Evolutionary conservation across 2,888 invertebrate species (phyloP).

Genomic region (Drosophila birchii): DNA sequence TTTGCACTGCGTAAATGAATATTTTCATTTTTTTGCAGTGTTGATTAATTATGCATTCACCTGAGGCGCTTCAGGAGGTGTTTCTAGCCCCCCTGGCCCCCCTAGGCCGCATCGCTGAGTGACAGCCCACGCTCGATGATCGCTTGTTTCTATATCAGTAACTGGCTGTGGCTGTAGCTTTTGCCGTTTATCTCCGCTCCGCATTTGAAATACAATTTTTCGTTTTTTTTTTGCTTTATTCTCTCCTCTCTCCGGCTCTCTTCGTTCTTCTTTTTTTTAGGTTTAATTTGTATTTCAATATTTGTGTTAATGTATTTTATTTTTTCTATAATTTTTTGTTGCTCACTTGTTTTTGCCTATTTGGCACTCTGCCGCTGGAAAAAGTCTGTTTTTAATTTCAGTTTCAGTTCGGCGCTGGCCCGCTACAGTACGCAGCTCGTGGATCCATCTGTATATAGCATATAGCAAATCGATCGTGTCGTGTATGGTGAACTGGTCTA

Average conservation of each 20-base stretch:
- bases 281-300: conserved; percentile 66
- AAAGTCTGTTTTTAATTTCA: conserved; percentile 68
- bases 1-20: conserved; percentile 27
- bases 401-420: conserved; percentile 74
- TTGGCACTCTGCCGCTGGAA: conserved; percentile 52
- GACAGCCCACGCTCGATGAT: conserved; percentile 36
- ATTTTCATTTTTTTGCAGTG: conserved; percentile 26
- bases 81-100: conserved; percentile 6
- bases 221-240: conserved; percentile 39
- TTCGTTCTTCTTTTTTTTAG: conserved; percentile 43
- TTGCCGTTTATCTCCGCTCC: conserved; percentile 48
- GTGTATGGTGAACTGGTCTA: conserved; percentile 20
- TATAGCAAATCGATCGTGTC: conserved; percentile 15
- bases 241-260: conserved; percentile 45
- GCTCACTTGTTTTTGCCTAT: conserved; percentile 53
- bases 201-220: conserved; percentile 65
- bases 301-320: conserved; percentile 57
- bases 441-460: conserved; percentile 10
- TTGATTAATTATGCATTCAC: conserved; percentile 61
- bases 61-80: conserved; percentile 37
- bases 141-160: conserved; percentile 33
- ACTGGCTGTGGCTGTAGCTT: conserved; percentile 1
- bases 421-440: conserved; percentile 67
- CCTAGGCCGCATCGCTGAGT: neutral
- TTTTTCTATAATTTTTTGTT: conserved; percentile 38